phyloP scores from a whole-genome alignment of 1,140 invertebrate species.

The Drosophila trapezifrons region DNA sequence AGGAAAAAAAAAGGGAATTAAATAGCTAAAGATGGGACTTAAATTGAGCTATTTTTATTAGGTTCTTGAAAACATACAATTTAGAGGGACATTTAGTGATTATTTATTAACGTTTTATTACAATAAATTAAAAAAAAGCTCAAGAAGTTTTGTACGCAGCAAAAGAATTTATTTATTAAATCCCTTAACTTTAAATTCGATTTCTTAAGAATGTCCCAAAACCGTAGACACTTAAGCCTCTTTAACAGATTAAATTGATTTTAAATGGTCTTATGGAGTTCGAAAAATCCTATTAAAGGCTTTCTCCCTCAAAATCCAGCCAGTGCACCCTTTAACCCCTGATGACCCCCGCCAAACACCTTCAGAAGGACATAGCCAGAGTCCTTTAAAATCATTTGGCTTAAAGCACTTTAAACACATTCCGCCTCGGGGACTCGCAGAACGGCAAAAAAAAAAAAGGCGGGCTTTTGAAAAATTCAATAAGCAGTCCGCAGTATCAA shows the following conservation, averaged over 20 bases:
- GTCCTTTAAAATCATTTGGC: conserved; percentile 40
- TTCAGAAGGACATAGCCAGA: neutral
- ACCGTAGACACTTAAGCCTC: no score
- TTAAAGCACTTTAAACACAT: conserved; percentile 47
- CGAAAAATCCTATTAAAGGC: neutral
- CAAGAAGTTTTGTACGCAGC: no score
- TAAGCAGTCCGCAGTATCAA: conserved; percentile 57
- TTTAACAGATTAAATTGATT: neutral
- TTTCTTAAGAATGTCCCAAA: neutral
- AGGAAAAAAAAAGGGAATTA: no score
- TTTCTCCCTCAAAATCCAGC: neutral
- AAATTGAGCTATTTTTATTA: no score
- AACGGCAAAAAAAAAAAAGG: conserved; percentile 21
- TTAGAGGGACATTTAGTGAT: no score
- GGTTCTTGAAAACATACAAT: no score
- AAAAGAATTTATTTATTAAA: neutral
- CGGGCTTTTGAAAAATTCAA: conserved; percentile 75
- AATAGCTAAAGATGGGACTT: no score
- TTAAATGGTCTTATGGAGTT: neutral
- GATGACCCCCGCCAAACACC: neutral
- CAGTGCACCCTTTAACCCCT: neutral
- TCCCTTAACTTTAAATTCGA: no score
- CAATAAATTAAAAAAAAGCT: neutral
- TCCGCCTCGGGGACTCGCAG: conserved; percentile 8
- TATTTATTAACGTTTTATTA: no score